These are phyloP conservation scores for Tadarida brasiliensis DNA, from an alignment of 2,797 vertebrate genomes.

Conservation along the genomic window DNA sequence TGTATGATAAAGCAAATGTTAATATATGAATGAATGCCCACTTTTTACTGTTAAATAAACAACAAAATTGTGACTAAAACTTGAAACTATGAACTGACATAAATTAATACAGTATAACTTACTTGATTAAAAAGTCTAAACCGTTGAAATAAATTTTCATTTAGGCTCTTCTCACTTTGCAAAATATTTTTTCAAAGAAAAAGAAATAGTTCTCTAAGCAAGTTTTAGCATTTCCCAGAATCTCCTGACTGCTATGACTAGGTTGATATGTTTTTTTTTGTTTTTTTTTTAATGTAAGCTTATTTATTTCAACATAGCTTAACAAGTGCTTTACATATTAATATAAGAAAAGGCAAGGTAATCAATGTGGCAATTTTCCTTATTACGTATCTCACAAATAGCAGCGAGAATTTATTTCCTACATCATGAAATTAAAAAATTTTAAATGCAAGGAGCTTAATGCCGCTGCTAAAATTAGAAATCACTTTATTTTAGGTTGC, in stretches of 20 bases:
- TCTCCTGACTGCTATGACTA: not conserved
- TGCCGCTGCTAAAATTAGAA: not conserved
- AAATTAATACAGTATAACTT: not conserved
- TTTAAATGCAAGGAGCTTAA: not conserved
- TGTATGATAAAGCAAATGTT: constrained; percentile 11
- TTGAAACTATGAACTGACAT: not conserved
- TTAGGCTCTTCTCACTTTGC: not conserved
- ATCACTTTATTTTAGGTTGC: not conserved
- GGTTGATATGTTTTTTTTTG: not conserved
- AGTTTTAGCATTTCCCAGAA: not conserved
- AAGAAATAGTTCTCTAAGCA: not conserved
- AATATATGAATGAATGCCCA: not conserved
- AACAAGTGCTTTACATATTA: not conserved
- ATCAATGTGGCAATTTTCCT: not conserved
- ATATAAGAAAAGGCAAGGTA: constrained; percentile 8
- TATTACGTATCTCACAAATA: not conserved
- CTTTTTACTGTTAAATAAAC: not conserved
- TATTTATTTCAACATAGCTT: constrained; percentile 10
- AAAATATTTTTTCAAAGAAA: not conserved
- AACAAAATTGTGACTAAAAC: not conserved
- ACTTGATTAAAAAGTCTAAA: not conserved
- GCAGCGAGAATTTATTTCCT: not conserved
- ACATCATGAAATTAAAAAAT: not conserved
- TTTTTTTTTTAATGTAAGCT: not conserved
- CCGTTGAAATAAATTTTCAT: not conserved